These are phyloP conservation scores for Promerops cafer DNA, from an alignment of 2,113 vertebrate species.

Conservation along the genomic window DNA sequence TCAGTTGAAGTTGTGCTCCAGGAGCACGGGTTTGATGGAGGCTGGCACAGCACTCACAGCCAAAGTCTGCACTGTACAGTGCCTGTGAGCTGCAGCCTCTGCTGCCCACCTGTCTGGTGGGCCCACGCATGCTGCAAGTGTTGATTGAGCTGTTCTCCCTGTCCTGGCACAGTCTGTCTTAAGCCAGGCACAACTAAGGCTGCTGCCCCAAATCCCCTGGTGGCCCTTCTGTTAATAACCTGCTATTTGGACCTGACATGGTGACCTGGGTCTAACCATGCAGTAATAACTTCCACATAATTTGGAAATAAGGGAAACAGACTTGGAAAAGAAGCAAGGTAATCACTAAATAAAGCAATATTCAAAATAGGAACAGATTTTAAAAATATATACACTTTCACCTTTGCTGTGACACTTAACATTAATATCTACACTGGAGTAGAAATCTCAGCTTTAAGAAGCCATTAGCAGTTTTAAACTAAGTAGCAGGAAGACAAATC, in stretches of 20 bases:
- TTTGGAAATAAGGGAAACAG: not conserved
- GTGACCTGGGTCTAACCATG: not conserved
- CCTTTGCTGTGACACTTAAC: not conserved
- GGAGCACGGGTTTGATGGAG: fast-evolving
- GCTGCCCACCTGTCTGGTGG: not conserved
- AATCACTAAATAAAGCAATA: not conserved
- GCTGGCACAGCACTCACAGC: not conserved
- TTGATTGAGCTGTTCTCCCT: not conserved
- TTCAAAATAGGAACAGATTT: not conserved
- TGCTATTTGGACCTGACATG: not conserved
- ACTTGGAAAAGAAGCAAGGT: not conserved
- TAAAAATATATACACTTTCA: not conserved
- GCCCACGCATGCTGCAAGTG: fast-evolving
- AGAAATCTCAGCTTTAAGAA: not conserved
- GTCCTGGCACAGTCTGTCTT: not conserved
- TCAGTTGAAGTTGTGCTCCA: fast-evolving
- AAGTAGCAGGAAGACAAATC: not conserved
- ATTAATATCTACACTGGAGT: not conserved
- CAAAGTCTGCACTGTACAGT: fast-evolving
- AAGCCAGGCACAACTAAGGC: not conserved
- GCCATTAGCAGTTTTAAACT: not conserved
- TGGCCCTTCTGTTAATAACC: not conserved
- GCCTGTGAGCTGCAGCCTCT: not conserved
- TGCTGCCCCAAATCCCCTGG: not conserved
- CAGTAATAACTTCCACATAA: not conserved